Evolutionary conservation across 2,797 vertebrate genomes (phyloP).

Genomic region (Enteromius viviparus): DNA sequence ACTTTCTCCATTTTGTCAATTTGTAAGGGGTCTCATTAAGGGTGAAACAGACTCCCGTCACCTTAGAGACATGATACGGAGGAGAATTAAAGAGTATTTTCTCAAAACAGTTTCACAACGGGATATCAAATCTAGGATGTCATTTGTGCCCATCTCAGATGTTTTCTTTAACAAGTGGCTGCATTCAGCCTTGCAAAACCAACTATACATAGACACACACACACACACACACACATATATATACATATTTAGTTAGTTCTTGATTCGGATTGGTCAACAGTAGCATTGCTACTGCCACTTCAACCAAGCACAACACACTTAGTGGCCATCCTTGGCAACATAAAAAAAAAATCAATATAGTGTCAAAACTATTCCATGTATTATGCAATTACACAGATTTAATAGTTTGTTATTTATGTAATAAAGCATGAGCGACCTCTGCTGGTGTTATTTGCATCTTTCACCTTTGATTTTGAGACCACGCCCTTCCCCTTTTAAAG

Average conservation of each 20-base stretch:
- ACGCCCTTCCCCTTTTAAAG: neutral
- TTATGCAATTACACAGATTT: neutral
- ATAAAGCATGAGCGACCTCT: neutral
- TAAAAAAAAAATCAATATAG: neutral
- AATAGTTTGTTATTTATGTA: neutral
- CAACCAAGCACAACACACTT: neutral
- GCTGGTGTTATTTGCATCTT: neutral
- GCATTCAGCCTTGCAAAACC: neutral
- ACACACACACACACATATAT: too few species aligned
- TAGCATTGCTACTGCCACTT: neutral
- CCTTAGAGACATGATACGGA: slow-evolving; percentile 23
- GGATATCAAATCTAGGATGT: neutral
- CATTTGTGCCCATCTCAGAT: neutral
- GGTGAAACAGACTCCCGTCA: slow-evolving; percentile 31
- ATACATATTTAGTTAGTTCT: too few species aligned
- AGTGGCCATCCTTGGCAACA: neutral
- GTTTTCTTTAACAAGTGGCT: neutral
- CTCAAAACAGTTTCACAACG: slow-evolving; percentile 44
- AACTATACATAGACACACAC: neutral
- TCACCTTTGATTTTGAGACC: neutral
- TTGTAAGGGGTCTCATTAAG: slow-evolving; percentile 49
- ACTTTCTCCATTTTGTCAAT: slow-evolving; percentile 28
- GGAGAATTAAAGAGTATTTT: slow-evolving; percentile 32
- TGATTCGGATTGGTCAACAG: too few species aligned
- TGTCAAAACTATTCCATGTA: neutral